These are phyloP conservation scores for Nyleta sp. DNA, from an alignment of 2,888 invertebrate species.

Conservation along the genomic window DNA sequence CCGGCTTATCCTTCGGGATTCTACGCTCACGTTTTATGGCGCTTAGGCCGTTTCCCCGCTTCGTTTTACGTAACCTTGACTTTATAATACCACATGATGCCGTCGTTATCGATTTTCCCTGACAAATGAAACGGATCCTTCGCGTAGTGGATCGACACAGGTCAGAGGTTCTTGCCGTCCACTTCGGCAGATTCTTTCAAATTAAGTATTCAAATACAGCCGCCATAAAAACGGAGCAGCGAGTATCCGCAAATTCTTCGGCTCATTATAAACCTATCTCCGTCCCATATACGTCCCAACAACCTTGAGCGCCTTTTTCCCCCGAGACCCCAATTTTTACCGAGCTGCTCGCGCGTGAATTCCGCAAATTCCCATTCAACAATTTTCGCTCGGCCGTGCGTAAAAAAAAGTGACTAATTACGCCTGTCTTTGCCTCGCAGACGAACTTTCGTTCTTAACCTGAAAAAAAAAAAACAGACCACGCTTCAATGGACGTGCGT, in stretches of 20 bases:
- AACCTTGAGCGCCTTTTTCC: neutral
- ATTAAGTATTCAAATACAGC: too few species aligned
- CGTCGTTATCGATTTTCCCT: conserved; percentile 56
- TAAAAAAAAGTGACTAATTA: conserved; percentile 21
- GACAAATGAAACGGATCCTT: conserved; percentile 49
- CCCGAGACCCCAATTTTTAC: neutral
- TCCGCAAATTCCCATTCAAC: neutral
- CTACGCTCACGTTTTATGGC: conserved; percentile 67
- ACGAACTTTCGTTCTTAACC: conserved; percentile 30
- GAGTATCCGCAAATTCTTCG: neutral
- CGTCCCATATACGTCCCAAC: neutral
- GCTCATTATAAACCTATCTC: neutral
- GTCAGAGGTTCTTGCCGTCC: too few species aligned
- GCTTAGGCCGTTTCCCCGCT: conserved; percentile 64
- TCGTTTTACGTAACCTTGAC: conserved; percentile 64
- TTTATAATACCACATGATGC: conserved; percentile 61
- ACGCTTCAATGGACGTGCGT: conserved; percentile 41
- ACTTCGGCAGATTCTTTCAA: too few species aligned
- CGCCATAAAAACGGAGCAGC: too few species aligned
- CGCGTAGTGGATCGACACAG: conserved; percentile 3
- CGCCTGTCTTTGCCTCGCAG: neutral
- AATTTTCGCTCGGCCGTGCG: neutral
- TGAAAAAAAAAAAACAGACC: conserved; percentile 15
- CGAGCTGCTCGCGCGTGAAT: neutral
- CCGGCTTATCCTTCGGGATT: conserved; percentile 73